These are phyloP conservation scores for Argyresthia albistria DNA, from an alignment of 2,888 invertebrate genomes.

Conservation along the genomic window DNA sequence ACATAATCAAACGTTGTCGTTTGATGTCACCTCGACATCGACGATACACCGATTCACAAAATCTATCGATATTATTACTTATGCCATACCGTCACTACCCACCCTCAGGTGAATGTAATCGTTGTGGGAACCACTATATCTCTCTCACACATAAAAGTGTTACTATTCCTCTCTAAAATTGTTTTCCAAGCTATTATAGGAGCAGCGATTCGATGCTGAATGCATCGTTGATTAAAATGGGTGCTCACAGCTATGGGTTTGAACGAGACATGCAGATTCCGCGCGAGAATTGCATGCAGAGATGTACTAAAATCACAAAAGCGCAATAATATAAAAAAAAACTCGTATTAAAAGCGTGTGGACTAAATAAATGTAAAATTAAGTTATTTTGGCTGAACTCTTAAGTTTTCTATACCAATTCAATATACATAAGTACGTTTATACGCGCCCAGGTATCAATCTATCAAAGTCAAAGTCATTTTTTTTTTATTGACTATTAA, in stretches of 20 bases:
- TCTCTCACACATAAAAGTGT: conserved; percentile 40
- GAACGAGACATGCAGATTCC: neutral
- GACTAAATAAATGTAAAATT: too few relatives aligned
- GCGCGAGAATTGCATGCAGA: too few relatives aligned
- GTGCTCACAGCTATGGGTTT: neutral
- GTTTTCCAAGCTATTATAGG: conserved; percentile 29
- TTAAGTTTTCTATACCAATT: too few relatives aligned
- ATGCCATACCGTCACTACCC: conserved; percentile 16
- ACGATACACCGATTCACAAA: too few relatives aligned
- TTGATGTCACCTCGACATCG: conserved; percentile 12
- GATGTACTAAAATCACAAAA: too few relatives aligned
- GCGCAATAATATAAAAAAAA: too few relatives aligned
- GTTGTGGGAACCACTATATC: conserved; percentile 61
- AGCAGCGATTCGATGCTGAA: conserved; percentile 20
- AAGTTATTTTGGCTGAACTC: too few relatives aligned
- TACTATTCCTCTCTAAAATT: conserved; percentile 44
- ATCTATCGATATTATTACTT: neutral
- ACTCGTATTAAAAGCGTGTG: too few relatives aligned
- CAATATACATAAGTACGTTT: too few relatives aligned
- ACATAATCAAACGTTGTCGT: neutral
- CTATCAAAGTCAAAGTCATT: too few relatives aligned
- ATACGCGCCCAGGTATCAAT: too few relatives aligned
- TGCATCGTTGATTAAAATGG: conserved; percentile 10
- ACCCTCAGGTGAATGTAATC: conserved; percentile 64
- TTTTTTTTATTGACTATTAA: too few relatives aligned